Base-by-base conservation (phyloP, 2,797 vertebrate genomes). In the Neostethus bicornis region DNA sequence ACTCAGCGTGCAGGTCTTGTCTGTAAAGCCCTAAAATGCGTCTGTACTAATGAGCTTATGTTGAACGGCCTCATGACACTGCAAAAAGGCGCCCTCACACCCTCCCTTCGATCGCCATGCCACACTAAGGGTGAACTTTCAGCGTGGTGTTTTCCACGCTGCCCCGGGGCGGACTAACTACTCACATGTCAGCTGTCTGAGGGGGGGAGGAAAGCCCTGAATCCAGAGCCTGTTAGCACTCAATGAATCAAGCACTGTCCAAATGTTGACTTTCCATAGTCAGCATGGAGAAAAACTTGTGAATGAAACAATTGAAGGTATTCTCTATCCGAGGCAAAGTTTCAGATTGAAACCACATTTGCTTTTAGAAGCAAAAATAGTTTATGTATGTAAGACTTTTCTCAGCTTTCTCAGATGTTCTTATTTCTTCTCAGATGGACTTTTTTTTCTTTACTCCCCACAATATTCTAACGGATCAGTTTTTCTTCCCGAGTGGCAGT, bases 221-320 rank as follows among this genome's bases (percentile, higher is more conserved):
- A 86, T 35, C 50, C 61, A 20, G 8, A 44, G 59, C 35, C 57
- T 50, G 80, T 69, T 57, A 61, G 70, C 19, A 38, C 66, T 54
- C 26, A 1, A 51, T 25, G 51, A 70, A 57, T 67, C 75, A 62
- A 57, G 67, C 35, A 63, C 71, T 67, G n/a, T 64, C 61, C 55
- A 81, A 85, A 89, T 83, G 84, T 87, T 89, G 75, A 81, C 83
- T 84, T 72, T 78, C 61, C 73, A 66, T 41, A 52, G 66, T 80
- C 64, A 12, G 66, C 70, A 48, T 43, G 60, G 61, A 63, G 70
- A 61, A 57, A 75, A n/a, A 73, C 61, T 75, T 78, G 63, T 84
- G 74, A 84, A 82, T 78, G 77, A 82, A 75, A 62, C 59, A 45
- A 54, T 77, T 73, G 39, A 80, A 61, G 60, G 42, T 38, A 29